Conservation (phyloP, 2,888 invertebrate species). For the Dryococelus australis region DNA sequence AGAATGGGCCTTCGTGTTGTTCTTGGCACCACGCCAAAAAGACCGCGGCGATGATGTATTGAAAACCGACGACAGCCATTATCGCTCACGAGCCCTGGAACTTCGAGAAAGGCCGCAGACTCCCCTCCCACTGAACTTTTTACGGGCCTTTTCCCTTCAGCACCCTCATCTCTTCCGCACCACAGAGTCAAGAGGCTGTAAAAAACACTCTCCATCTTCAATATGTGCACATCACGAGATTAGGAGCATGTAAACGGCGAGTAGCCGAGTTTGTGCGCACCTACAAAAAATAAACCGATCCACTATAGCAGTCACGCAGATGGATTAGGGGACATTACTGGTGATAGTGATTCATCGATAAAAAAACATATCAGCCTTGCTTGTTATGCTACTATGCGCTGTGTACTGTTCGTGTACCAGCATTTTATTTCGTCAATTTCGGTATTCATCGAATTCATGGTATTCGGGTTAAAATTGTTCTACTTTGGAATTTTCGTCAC, state of each 20-base stretch:
- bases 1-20: conserved; percentile 16
- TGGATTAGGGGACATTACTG: neutral
- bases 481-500: too few species aligned
- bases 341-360: neutral
- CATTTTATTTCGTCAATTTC: too few species aligned
- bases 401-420: too few species aligned
- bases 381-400: too few species aligned
- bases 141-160: neutral
- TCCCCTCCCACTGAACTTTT: too few species aligned
- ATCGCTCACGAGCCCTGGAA: neutral
- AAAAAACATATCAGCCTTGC: neutral
- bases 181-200: neutral
- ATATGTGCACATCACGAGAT: neutral
- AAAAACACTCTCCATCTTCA: conserved; percentile 1
- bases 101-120: too few species aligned
- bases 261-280: neutral
- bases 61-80: neutral
- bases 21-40: neutral
- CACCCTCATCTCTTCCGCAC: neutral
- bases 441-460: too few species aligned
- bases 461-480: too few species aligned
- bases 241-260: neutral
- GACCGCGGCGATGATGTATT: neutral
- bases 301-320: neutral
- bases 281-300: neutral